Evolutionary conservation across 2,797 vertebrate genomes (phyloP), one percentile per base, ranked within the genome.

Genomic region (Ctenosaura bakeri): DNA sequence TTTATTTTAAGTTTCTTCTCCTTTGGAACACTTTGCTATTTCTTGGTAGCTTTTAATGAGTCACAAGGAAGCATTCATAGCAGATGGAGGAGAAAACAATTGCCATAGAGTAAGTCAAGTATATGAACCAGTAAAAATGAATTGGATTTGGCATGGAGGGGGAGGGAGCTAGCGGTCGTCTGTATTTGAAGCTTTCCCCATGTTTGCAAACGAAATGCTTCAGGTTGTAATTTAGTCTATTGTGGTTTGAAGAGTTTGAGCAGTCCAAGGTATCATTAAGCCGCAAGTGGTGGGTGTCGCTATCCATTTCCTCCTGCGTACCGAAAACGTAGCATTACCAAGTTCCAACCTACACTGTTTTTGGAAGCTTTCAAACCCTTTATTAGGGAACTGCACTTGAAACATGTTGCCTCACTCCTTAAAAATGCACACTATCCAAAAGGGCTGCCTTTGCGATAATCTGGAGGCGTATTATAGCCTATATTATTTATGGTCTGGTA

Each of bases 211-310:
- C 35, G 56, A n/a, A 64, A 88, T 26, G 3, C 12, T 4, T 77
- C 56, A 59, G 80, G 59, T 88, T 92, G 14, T 38, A 54, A 42
- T 90, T 91, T 85, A 64, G 24, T 29, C 18, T 88, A 6, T 88
- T 64, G 26, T 6, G 62, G 16, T 20, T 94, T 90, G 62, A 81
- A 64, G 22, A 26, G 32, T 88, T 0, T 71, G 66, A 5, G 66
- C 16, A 14, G 38, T 32, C 77, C 0, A 5, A 62, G 91, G 59
- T 35, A 64, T 38, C 50, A 83, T 89, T 32, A 0, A 12, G 5
- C 74, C 84, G 12, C 0, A 22, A 20, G 80, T 64, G 14, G n/a
- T 74, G 79, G 79, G 32, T 74, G 35, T 73, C 46, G 50, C 50
- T 73, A 1, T 76, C 18, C 26, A 1, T 69, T 83, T 83, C 90